Base-by-base conservation (phyloP, 2,888 invertebrate genomes). In the Archips xylosteana region DNA sequence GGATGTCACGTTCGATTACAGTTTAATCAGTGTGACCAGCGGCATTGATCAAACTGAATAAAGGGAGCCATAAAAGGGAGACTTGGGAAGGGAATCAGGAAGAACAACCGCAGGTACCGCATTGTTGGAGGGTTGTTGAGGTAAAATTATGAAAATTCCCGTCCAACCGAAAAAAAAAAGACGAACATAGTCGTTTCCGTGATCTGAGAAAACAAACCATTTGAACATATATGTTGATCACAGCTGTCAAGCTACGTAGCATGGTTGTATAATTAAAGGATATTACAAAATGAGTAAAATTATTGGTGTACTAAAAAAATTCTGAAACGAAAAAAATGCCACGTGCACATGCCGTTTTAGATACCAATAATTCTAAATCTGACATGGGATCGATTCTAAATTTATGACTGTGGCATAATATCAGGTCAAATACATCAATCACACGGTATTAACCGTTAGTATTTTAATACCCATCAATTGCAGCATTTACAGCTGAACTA, bases 391-490 rank as follows among this genome's bases (percentile, higher is more conserved):
- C 67, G 23, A 67, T 63, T 54, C 36, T 32, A 71, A 59, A 59
- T 57, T 45, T 13, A 54, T 6, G 1, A 47, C 54, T 47, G n/a
- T 34, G 15, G 45, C 71, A 71, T 47, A 54, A 62, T 72, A 63
- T 45, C 54, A 69, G 70, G 74, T 65, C 70, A 70, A 70, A 70
- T 49, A 61, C 67, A 69, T 73, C 69, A 78, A 78, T 77, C 76
- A 79, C 77, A 80, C 80, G 78, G 77, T 75, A 76, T 76, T 77
- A 81, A 80, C 81, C 83, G 83, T 86, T 54, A 83, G 86, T 88
- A 86, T 89, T 87, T 86, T 86, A 87, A 87, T 84, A 81, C 81
- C 79, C 82, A 83, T 82, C 85, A 57, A 57, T 57, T 57, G 57
- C 57, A 84, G 82, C 79, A 57, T 57, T 57, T 83, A 85, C 82